Conservation (phyloP, 1,140 invertebrate genomes). For the Fragariocoptes setiger region DNA sequence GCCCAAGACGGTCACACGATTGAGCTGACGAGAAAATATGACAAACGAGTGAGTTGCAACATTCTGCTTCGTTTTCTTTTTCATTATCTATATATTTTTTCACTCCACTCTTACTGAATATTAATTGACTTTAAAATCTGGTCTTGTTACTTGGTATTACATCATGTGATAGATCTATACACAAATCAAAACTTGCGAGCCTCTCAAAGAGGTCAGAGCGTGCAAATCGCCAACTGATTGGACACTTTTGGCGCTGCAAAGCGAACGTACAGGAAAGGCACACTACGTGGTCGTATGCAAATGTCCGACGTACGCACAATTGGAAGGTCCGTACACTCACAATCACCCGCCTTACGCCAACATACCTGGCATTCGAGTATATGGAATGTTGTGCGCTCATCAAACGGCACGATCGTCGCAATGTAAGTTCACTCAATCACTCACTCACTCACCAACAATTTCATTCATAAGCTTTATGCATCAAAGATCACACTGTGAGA, state of each 20-base stretch:
- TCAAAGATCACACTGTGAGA: no score
- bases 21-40: conserved; percentile 22
- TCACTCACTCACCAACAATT: no score
- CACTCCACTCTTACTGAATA: not conserved
- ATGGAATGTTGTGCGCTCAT: conserved; percentile 22
- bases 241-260: conserved; percentile 61
- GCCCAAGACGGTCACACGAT: conserved; percentile 66
- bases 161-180: conserved; percentile 32
- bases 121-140: not conserved
- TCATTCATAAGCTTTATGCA: no score
- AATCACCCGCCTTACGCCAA: conserved; percentile 69
- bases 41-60: conserved; percentile 9
- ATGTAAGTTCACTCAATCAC: no score
- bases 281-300: conserved; percentile 72
- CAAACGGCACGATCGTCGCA: not conserved
- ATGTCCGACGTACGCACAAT: conserved; percentile 44
- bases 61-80: not conserved
- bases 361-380: conserved; percentile 25
- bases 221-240: conserved; percentile 57
- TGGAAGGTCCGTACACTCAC: conserved; percentile 67
- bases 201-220: conserved; percentile 49
- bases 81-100: conserved; percentile 3
- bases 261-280: conserved; percentile 61
- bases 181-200: conserved; percentile 66
- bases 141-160: not conserved